These are phyloP conservation scores for Cecropterus lyciades DNA, from an alignment of 1,140 invertebrate genomes.

Conservation along the genomic window DNA sequence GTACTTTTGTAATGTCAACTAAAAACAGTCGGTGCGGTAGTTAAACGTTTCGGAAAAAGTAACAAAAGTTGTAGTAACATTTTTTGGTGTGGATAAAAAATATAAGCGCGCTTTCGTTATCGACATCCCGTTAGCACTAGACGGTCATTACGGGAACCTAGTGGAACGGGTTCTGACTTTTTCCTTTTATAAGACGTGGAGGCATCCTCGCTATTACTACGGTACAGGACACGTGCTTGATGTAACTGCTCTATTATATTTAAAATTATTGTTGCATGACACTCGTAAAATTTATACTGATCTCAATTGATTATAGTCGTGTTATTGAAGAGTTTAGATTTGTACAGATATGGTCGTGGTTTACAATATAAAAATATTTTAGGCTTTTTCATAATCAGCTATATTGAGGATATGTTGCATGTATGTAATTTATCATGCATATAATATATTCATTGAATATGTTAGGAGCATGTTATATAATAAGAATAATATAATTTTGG, in stretches of 20 bases:
- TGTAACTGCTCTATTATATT: conserved; percentile 25
- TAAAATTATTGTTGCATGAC: conserved; percentile 39
- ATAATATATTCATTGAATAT: too few species aligned
- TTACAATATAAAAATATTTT: too few species aligned
- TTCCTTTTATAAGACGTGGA: conserved; percentile 65
- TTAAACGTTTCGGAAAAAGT: conserved; percentile 2
- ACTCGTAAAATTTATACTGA: conserved; percentile 40
- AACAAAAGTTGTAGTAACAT: not conserved
- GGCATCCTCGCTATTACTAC: conserved; percentile 64
- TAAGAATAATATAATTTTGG: too few species aligned
- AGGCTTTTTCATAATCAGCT: too few species aligned
- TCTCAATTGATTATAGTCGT: conserved; percentile 13
- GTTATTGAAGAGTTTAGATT: too few species aligned
- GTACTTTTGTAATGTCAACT: not conserved
- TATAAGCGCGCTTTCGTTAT: conserved; percentile 35
- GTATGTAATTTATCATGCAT: too few species aligned
- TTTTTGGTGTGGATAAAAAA: not conserved
- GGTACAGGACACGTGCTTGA: conserved; percentile 45
- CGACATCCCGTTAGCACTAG: conserved; percentile 49
- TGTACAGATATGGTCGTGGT: too few species aligned
- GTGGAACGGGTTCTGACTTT: conserved; percentile 66
- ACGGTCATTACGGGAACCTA: conserved; percentile 70
- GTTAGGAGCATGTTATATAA: too few species aligned
- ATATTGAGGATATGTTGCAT: too few species aligned
- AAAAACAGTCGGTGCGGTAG: not conserved